phyloP scores from a whole-genome alignment of 2,797 vertebrate genomes.

The Acrossocheilus fasciatus region DNA sequence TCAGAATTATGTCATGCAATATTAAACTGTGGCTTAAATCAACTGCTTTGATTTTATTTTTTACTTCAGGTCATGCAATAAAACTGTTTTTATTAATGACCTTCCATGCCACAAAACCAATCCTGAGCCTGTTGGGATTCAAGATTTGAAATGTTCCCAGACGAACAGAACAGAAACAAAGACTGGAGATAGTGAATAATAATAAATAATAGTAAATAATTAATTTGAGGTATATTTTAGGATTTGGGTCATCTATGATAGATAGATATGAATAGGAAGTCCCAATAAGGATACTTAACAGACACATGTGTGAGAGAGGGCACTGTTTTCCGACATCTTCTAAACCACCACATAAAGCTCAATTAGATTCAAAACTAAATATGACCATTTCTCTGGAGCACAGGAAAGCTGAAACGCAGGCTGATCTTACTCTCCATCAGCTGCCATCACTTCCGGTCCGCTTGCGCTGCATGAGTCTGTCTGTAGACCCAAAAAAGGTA shows the following conservation, averaged over 20 bases:
- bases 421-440: not conserved
- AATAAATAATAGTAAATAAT: not conserved
- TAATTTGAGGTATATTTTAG: not conserved
- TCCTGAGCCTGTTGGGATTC: not conserved
- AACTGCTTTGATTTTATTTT: not conserved
- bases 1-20: not conserved
- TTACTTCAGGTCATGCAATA: not conserved
- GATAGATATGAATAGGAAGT: not conserved
- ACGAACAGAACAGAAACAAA: not conserved
- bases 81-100: not conserved
- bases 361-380: not conserved
- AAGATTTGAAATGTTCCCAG: not conserved
- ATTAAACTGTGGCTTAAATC: not conserved
- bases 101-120: not conserved
- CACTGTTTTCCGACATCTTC: slow-evolving; percentile 15
- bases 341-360: slow-evolving; percentile 1
- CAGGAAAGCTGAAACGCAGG: not conserved
- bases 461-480: not conserved
- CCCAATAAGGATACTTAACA: not conserved
- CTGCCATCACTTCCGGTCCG: not conserved
- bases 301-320: slow-evolving; percentile 19
- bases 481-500: slow-evolving; percentile 18
- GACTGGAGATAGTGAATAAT: not conserved
- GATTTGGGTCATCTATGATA: not conserved
- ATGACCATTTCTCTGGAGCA: not conserved